These are phyloP conservation scores for Cotesia congregata DNA, from an alignment of 2,888 invertebrate species.

Conservation along the genomic window DNA sequence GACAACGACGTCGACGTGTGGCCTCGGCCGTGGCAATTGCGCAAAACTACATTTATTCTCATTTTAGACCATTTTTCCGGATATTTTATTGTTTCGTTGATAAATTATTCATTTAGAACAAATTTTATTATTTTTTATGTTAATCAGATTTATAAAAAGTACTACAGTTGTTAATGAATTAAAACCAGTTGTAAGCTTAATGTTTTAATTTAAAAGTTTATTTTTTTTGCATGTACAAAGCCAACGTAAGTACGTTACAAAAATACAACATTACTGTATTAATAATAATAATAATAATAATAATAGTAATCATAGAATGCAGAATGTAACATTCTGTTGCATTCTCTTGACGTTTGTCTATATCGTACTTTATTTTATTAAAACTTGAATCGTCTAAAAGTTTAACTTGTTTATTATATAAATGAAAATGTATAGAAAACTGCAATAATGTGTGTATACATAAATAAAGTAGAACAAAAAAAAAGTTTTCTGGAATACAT, in stretches of 20 bases:
- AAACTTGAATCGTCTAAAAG: not conserved
- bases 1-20: conserved; percentile 7
- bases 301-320: not conserved
- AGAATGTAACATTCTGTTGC: not conserved
- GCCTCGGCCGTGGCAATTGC: conserved; percentile 31
- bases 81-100: too few relatives aligned
- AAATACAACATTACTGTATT: not conserved
- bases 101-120: too few relatives aligned
- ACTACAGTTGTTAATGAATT: too few relatives aligned
- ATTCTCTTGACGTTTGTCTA: not conserved
- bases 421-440: not conserved
- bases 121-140: too few relatives aligned
- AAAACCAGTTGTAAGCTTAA: too few relatives aligned
- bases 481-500: not conserved
- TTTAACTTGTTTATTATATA: not conserved
- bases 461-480: not conserved
- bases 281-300: too few relatives aligned
- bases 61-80: not conserved
- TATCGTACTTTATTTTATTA: not conserved
- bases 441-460: not conserved
- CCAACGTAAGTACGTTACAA: not conserved
- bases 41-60: conserved; percentile 7
- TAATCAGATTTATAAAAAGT: too few relatives aligned
- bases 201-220: not conserved
- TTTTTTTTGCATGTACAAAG: not conserved